Evolutionary conservation across 2,113 vertebrate genomes (phyloP).

Genomic region (Hypanus sabinus): DNA sequence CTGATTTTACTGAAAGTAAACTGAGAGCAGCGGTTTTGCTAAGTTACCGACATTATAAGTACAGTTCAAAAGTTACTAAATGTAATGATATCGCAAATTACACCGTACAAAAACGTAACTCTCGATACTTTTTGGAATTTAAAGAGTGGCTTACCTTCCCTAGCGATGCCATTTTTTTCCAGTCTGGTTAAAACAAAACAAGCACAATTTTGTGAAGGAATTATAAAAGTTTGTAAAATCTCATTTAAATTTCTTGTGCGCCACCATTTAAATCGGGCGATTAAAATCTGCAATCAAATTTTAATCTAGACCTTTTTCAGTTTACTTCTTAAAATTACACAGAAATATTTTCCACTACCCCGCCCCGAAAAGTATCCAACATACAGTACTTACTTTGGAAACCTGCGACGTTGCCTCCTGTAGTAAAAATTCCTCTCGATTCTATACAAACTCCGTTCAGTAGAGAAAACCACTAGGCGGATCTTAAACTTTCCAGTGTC

Average conservation of each 20-base stretch:
- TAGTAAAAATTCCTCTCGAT: background rate
- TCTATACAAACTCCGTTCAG: background rate
- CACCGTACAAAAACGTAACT: background rate
- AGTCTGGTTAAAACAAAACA: slow-evolving; percentile 23
- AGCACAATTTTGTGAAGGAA: background rate
- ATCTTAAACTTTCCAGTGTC: background rate
- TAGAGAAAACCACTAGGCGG: background rate
- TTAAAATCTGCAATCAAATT: background rate
- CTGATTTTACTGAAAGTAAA: background rate
- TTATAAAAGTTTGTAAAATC: background rate
- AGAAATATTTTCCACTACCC: background rate
- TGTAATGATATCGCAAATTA: too few species aligned
- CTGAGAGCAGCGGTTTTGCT: background rate
- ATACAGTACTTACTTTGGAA: background rate
- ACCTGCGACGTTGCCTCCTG: background rate
- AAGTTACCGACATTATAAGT: background rate
- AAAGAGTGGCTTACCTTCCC: slow-evolving; percentile 8
- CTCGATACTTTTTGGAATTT: background rate
- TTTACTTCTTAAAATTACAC: background rate
- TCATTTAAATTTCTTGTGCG: background rate
- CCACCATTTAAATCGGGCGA: too few species aligned
- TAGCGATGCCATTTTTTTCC: slow-evolving; percentile 3
- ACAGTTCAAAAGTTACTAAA: background rate
- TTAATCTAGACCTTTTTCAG: background rate
- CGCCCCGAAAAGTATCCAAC: background rate